phyloP scores from a whole-genome alignment of 2,797 vertebrate genomes.

The Lophotriccus pileatus region DNA sequence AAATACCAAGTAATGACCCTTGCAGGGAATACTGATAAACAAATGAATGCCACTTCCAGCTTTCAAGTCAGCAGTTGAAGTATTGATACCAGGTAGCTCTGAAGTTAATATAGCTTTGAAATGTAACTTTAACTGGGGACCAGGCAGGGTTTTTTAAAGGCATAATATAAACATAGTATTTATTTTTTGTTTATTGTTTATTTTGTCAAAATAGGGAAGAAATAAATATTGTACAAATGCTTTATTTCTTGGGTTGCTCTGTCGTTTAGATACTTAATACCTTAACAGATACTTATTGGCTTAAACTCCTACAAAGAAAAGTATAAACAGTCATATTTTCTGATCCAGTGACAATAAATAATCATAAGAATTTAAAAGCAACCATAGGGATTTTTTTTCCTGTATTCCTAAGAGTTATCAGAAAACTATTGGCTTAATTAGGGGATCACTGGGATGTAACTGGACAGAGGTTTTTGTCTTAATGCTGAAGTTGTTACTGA shows the following conservation, averaged over 20 bases:
- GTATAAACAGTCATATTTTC: background rate
- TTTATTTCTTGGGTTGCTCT: background rate
- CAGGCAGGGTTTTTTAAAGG: background rate
- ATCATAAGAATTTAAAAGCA: background rate
- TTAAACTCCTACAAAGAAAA: background rate
- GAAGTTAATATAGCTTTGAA: background rate
- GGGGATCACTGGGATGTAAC: background rate
- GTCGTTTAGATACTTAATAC: background rate
- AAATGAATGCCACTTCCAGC: background rate
- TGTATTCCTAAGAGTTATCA: background rate
- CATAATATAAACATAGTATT: background rate
- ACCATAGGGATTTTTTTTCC: background rate
- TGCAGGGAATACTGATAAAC: background rate
- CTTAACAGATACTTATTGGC: background rate
- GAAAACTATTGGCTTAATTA: background rate
- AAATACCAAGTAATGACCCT: background rate
- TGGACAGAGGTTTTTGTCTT: background rate
- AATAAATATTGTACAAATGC: background rate
- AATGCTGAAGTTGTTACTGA: background rate
- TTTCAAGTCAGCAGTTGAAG: background rate
- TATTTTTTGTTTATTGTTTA: background rate
- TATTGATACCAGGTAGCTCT: background rate
- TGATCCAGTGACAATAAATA: background rate
- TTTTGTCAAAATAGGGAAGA: background rate
- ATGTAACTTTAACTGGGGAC: background rate